phyloP scores from a whole-genome alignment of 1,140 invertebrate genomes.

The Halyomorpha halys region DNA sequence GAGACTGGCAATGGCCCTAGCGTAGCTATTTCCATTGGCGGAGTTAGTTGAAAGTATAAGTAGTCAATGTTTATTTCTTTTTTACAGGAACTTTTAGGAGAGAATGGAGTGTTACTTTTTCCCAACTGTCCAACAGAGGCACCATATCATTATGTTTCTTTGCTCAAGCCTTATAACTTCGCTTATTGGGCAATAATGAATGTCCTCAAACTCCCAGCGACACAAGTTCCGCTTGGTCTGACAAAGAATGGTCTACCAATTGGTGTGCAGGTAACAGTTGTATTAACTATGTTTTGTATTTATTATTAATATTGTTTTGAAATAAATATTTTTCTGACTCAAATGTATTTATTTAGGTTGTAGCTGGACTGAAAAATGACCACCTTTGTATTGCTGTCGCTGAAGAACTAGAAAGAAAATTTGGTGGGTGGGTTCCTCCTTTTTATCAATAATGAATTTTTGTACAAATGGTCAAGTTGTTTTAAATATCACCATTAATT shows the following conservation, averaged over 20 bases:
- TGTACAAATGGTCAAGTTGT: neutral
- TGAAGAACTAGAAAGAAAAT: slow-evolving; percentile 61
- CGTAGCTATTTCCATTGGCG: too few species aligned
- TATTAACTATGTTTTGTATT: too few species aligned
- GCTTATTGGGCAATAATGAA: slow-evolving; percentile 84
- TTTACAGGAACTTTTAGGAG: slow-evolving; percentile 53
- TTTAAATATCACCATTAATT: too few species aligned
- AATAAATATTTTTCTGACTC: too few species aligned
- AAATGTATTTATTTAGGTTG: slow-evolving; percentile 26
- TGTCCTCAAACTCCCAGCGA: slow-evolving; percentile 69
- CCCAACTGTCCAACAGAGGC: slow-evolving; percentile 71
- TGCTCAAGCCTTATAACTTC: slow-evolving; percentile 77
- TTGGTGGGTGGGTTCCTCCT: slow-evolving; percentile 76
- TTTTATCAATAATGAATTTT: slow-evolving; percentile 4
- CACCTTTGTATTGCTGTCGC: slow-evolving; percentile 74
- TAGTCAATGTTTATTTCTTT: slow-evolving; percentile 31
- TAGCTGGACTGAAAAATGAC: slow-evolving; percentile 57
- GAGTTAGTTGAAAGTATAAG: too few species aligned
- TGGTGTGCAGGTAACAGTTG: slow-evolving; percentile 74
- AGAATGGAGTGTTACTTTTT: slow-evolving; percentile 75
- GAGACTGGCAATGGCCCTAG: too few species aligned
- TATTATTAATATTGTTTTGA: too few species aligned
- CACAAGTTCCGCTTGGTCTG: slow-evolving; percentile 78
- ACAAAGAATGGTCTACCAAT: slow-evolving; percentile 75
- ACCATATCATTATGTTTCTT: slow-evolving; percentile 70